These are phyloP conservation scores for Deroplatys truncata DNA, from an alignment of 2,888 invertebrate genomes.

Conservation along the genomic window DNA sequence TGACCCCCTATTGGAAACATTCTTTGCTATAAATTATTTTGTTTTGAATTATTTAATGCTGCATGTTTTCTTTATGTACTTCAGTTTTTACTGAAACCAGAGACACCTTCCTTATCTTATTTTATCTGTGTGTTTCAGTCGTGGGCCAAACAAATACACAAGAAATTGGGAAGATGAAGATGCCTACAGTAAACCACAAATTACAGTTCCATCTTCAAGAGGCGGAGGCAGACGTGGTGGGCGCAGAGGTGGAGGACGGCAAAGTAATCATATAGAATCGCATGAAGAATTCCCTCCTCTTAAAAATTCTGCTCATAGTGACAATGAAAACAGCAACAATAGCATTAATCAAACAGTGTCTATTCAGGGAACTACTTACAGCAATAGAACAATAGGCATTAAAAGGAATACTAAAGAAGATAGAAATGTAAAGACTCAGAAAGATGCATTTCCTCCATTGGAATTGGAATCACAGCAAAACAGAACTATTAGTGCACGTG, in stretches of 20 bases:
- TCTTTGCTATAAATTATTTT: no score
- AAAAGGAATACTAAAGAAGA: constrained; percentile 1
- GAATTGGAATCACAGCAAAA: neutral
- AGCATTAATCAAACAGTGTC: neutral
- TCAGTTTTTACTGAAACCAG: no score
- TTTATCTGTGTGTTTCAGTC: constrained; percentile 47
- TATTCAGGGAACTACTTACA: constrained; percentile 13
- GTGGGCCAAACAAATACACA: constrained; percentile 88
- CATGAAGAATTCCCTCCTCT: constrained; percentile 35
- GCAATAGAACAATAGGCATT: constrained; percentile 6
- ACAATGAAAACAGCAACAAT: neutral
- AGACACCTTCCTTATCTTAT: no score
- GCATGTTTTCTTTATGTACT: no score
- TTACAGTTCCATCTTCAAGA: constrained; percentile 35
- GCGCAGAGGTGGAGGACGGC: constrained; percentile 17
- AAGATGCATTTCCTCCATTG: constrained; percentile 11
- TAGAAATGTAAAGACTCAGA: neutral
- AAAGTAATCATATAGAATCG: neutral
- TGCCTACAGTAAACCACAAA: constrained; percentile 66
- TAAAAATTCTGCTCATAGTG: neutral
- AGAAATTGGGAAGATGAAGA: constrained; percentile 92
- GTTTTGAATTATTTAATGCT: no score
- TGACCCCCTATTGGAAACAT: no score
- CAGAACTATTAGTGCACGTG: neutral
- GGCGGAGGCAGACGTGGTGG: constrained; percentile 36